A percentile compares a stretch with the other conserved stretches of the same genome.
phyloP scores from a whole-genome alignment of 2,797 vertebrate species.

The Streptopelia turtur region DNA sequence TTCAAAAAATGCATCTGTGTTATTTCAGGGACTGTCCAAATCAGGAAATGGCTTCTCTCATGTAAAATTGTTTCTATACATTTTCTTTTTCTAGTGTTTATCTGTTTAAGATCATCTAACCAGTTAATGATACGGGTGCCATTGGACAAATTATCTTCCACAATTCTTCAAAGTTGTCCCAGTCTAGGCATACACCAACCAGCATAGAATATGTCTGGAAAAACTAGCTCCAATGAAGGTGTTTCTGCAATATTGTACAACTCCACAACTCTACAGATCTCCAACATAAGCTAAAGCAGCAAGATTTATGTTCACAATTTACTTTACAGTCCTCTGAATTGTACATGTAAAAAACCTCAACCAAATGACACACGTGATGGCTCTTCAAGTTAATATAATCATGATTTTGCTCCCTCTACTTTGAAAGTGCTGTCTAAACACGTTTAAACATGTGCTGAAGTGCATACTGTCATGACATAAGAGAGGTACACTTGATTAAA shows the following conservation, averaged over 20 bases:
- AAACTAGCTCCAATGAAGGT: not conserved
- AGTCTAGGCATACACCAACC: not conserved
- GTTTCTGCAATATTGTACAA: not conserved
- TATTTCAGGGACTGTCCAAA: not conserved
- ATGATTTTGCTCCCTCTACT: not conserved
- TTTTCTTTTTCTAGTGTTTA: not conserved
- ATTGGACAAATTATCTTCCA: not conserved
- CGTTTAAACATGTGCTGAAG: not conserved
- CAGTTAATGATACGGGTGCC: rapidly evolving
- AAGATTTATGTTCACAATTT: not conserved
- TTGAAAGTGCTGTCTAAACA: not conserved
- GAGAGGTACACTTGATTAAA: not conserved
- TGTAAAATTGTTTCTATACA: not conserved
- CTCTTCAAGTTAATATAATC: not conserved
- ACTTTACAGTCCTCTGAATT: not conserved
- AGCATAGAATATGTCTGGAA: not conserved
- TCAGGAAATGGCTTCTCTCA: not conserved
- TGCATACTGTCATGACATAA: not conserved
- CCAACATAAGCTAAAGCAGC: not conserved
- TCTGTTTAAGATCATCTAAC: not conserved
- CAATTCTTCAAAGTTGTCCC: not conserved
- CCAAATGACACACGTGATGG: not conserved
- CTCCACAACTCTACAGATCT: not conserved
- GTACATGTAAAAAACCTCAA: not conserved
- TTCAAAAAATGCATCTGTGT: not conserved